Conservation (phyloP, 2,113 vertebrate genomes). For the Platichthys stellatus region DNA sequence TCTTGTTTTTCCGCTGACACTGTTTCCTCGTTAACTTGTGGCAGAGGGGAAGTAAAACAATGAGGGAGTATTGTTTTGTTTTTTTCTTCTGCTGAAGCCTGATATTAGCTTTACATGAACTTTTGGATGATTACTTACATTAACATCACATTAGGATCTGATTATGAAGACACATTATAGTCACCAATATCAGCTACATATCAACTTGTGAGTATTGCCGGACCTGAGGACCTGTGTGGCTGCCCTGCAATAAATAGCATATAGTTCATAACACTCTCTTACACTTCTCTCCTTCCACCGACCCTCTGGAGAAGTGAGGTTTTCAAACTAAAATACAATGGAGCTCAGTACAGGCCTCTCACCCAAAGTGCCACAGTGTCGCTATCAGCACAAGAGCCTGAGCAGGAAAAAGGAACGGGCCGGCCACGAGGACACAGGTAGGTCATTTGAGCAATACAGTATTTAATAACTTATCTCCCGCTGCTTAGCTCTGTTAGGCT, state of each 20-base stretch:
- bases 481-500: slow-evolving; percentile 53
- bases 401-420: slow-evolving; percentile 27
- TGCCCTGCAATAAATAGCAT: neutral
- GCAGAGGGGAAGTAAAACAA: too few species aligned
- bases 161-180: too few species aligned
- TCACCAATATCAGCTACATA: too few species aligned
- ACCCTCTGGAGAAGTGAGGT: slow-evolving; percentile 27
- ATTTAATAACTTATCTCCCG: slow-evolving; percentile 66
- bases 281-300: slow-evolving; percentile 26
- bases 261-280: neutral
- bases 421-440: slow-evolving; percentile 29
- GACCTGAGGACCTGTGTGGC: too few species aligned
- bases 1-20: neutral
- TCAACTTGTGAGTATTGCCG: too few species aligned
- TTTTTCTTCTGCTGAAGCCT: too few species aligned
- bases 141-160: too few species aligned
- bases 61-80: too few species aligned
- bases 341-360: slow-evolving; percentile 2
- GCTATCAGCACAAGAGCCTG: neutral
- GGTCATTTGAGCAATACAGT: slow-evolving; percentile 60
- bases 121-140: too few species aligned
- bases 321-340: slow-evolving; percentile 20
- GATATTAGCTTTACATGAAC: too few species aligned
- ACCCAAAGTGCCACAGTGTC: neutral
- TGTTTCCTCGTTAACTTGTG: neutral